Evolutionary conservation across 1,140 invertebrate genomes (phyloP).

Genomic region (Mactra quadrangularis): DNA sequence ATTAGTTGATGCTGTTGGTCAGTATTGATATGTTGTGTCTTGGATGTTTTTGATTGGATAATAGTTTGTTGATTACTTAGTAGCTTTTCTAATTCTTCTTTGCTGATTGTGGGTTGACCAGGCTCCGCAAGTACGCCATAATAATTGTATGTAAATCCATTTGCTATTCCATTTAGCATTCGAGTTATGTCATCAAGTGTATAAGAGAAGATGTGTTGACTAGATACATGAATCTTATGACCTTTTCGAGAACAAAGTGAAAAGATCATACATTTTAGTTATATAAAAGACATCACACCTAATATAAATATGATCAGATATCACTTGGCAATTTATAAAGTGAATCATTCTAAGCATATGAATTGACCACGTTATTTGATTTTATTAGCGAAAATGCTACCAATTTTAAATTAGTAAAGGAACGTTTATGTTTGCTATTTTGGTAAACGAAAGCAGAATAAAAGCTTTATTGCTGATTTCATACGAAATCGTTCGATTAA

Average conservation of each 20-base stretch:
- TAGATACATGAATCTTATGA: background rate
- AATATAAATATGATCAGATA: background rate
- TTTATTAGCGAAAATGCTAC: background rate
- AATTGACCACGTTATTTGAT: background rate
- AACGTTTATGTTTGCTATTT: too few species aligned
- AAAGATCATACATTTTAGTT: background rate
- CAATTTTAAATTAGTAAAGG: too few species aligned
- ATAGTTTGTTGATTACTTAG: background rate
- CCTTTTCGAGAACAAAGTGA: background rate
- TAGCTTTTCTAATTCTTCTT: background rate
- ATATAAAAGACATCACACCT: background rate
- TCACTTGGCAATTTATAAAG: background rate
- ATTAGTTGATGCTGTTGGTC: too few species aligned
- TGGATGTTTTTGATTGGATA: background rate
- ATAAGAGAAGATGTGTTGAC: background rate
- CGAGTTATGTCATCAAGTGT: background rate
- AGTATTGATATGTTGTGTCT: too few species aligned
- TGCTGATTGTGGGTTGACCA: background rate
- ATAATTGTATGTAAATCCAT: slow-evolving; percentile 4
- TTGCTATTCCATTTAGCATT: slow-evolving; percentile 2
- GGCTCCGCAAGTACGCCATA: background rate
- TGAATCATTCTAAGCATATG: background rate
- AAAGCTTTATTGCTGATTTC: too few species aligned
- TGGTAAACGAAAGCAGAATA: too few species aligned
- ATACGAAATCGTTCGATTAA: too few species aligned